Evolutionary conservation across 1,140 invertebrate genomes (phyloP).

Genomic region (Nomia melanderi): DNA sequence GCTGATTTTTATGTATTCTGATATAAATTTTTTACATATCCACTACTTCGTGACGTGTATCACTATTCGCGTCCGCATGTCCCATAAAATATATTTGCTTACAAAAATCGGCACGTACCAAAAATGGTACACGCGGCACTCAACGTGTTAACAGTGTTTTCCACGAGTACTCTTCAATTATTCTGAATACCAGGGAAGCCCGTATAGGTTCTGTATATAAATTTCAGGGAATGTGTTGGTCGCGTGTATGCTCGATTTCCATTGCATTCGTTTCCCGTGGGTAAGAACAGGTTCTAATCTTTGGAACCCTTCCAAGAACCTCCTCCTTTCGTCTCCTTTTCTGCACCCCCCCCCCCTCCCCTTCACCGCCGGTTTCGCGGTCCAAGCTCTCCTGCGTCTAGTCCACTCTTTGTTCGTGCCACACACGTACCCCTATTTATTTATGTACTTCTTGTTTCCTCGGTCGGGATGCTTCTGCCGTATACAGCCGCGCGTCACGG

Average conservation of each 20-base stretch:
- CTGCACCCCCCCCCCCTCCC: background rate
- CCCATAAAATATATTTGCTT: too few species aligned
- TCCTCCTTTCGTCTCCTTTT: background rate
- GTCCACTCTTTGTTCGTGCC: conserved; percentile 28
- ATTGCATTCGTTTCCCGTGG: conserved; percentile 10
- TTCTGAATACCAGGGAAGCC: too few species aligned
- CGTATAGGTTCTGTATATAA: background rate
- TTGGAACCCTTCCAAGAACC: conserved; percentile 50
- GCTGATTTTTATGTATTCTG: too few species aligned
- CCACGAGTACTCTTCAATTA: too few species aligned
- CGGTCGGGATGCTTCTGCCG: conserved; percentile 7
- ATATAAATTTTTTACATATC: too few species aligned
- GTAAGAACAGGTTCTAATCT: conserved; percentile 49
- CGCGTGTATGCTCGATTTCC: conserved; percentile 11
- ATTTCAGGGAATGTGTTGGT: conserved; percentile 7
- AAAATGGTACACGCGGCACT: too few species aligned
- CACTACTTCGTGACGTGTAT: too few species aligned
- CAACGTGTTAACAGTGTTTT: too few species aligned
- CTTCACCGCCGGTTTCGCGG: conserved; percentile 8
- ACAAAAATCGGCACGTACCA: too few species aligned
- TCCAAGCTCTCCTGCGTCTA: background rate
- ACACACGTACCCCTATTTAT: conserved; percentile 26
- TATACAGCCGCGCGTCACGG: too few species aligned
- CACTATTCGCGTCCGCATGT: too few species aligned
- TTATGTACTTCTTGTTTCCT: conserved; percentile 41